Conservation (phyloP, 2,113 vertebrate species). For the Noctilio leporinus region DNA sequence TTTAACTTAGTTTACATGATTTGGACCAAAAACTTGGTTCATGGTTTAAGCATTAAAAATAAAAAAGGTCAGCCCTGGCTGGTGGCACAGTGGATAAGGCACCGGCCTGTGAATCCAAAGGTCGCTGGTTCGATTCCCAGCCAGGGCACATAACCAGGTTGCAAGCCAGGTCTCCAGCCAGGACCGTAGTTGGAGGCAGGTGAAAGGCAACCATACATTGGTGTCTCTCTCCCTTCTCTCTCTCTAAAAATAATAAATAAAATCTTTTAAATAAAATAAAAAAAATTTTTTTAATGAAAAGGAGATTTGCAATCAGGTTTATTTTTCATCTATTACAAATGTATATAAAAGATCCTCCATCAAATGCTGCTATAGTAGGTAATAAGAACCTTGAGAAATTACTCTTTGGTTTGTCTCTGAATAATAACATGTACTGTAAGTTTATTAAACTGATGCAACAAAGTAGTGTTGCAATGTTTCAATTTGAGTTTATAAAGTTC, state of each 20-base stretch:
- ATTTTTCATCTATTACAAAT: conserved; percentile 80
- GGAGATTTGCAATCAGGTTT: conserved; percentile 74
- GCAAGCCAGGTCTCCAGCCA: too few species aligned
- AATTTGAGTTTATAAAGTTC: conserved; percentile 75
- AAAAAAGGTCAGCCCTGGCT: too few species aligned
- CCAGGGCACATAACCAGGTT: too few species aligned
- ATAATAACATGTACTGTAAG: conserved; percentile 80
- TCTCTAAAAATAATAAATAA: too few species aligned
- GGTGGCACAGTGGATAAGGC: too few species aligned
- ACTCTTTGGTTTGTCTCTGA: conserved; percentile 84
- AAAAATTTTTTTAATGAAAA: too few species aligned
- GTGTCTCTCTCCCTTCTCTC: too few species aligned
- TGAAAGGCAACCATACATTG: too few species aligned
- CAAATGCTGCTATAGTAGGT: conserved; percentile 77
- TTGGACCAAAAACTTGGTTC: conserved; percentile 78
- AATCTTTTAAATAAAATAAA: too few species aligned
- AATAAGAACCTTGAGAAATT: conserved; percentile 79
- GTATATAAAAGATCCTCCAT: conserved; percentile 81
- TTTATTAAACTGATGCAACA: conserved; percentile 80
- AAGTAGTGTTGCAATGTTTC: conserved; percentile 78
- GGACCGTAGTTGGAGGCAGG: too few species aligned
- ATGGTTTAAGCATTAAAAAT: conserved; percentile 74
- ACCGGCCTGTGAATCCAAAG: too few species aligned
- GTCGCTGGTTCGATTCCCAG: too few species aligned
- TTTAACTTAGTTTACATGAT: conserved; percentile 80